A percentile compares a stretch with the other conserved stretches of the same genome.
Conservation (phyloP, 2,797 vertebrate species). For the Limnodromus scolopaceus region DNA sequence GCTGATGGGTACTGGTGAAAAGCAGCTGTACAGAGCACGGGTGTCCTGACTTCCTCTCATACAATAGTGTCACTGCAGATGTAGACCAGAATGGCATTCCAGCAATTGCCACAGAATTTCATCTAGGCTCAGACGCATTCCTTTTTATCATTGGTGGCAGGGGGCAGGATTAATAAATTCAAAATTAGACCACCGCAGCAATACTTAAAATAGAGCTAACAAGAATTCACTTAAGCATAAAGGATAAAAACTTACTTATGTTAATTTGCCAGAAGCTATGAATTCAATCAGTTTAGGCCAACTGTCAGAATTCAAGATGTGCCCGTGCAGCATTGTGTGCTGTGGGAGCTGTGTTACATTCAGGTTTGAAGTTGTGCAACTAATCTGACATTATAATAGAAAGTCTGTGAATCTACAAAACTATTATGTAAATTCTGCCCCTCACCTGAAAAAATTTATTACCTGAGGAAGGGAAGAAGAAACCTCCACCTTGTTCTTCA, state of each 20-base stretch:
- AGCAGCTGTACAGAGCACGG: neutral
- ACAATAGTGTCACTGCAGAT: neutral
- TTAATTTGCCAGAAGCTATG: constrained; percentile 1
- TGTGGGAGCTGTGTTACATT: neutral
- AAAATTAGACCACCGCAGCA: constrained; percentile 8
- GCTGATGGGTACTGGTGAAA: neutral
- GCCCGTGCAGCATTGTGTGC: neutral
- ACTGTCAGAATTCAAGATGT: neutral
- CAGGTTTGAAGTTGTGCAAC: neutral
- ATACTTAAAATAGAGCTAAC: constrained; percentile 3
- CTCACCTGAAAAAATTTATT: neutral
- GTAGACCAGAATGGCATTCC: constrained; percentile 7
- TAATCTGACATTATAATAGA: neutral
- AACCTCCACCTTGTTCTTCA: constrained; percentile 66
- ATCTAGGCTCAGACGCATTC: neutral
- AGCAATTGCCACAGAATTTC: neutral
- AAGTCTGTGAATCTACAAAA: neutral
- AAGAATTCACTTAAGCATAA: neutral
- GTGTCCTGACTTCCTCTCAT: neutral
- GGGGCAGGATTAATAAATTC: neutral
- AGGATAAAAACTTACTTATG: neutral
- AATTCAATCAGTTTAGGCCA: neutral
- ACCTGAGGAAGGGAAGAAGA: constrained; percentile 69
- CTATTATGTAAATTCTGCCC: neutral
- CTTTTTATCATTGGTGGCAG: neutral